Conservation (phyloP, 2,888 invertebrate genomes). For the Dryobota labecula region DNA sequence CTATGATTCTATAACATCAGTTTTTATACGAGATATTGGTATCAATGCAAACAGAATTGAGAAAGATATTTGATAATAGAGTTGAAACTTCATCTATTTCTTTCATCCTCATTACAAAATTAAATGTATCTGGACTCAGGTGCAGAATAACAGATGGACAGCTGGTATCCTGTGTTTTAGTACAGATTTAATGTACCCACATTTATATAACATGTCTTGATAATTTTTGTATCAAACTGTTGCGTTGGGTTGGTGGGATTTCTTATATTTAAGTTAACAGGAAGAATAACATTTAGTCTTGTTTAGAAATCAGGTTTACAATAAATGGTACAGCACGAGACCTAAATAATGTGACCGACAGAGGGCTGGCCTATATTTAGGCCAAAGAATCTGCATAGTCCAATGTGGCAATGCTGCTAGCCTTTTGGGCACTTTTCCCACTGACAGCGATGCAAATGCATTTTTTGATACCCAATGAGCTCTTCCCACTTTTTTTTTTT, state of each 20-base stretch:
- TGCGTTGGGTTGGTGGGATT: constrained; percentile 28
- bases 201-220: constrained; percentile 27
- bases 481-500: too few species aligned
- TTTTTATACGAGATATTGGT: not conserved
- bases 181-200: constrained; percentile 31
- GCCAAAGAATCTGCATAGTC: too few species aligned
- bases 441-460: too few species aligned
- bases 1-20: not conserved
- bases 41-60: not conserved
- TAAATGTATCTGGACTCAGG: constrained; percentile 28
- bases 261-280: not conserved
- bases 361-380: too few species aligned
- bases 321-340: not conserved
- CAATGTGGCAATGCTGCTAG: too few species aligned
- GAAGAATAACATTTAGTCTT: not conserved
- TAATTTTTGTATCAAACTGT: constrained; percentile 23
- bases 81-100: not conserved
- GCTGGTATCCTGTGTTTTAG: constrained; percentile 39
- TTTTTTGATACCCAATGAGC: too few species aligned
- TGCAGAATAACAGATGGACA: constrained; percentile 43
- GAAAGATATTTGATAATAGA: not conserved
- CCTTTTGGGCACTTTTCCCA: too few species aligned
- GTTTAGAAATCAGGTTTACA: not conserved
- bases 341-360: too few species aligned
- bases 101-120: not conserved